Percentiles rank a stretch among this genome's conserved stretches.
These are phyloP conservation scores for Aphelocoma coerulescens DNA, from an alignment of 2,113 vertebrate species.

Conservation along the genomic window DNA sequence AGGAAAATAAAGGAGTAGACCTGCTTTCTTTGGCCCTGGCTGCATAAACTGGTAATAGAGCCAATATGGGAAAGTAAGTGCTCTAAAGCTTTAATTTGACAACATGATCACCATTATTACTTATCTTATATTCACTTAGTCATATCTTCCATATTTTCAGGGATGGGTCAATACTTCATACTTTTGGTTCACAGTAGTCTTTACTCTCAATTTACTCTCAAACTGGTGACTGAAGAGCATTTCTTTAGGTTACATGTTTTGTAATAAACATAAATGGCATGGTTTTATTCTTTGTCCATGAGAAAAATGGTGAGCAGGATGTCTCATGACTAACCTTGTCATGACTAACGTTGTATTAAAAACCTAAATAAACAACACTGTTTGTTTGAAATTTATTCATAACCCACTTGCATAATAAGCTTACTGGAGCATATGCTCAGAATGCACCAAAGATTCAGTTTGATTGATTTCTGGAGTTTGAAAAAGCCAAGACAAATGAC, in stretches of 20 bases:
- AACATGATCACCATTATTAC: neutral
- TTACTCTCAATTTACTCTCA: neutral
- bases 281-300: neutral
- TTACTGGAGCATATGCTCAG: neutral
- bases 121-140: neutral
- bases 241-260: neutral
- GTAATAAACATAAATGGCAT: rapidly evolving
- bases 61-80: neutral
- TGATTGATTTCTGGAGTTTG: neutral
- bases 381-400: neutral
- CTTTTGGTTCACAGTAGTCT: neutral
- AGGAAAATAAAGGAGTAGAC: neutral
- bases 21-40: neutral
- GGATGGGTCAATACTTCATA: neutral
- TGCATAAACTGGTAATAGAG: neutral
- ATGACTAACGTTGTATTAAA: neutral
- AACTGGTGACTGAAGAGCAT: neutral
- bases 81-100: neutral
- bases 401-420: neutral
- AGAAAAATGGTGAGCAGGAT: neutral
- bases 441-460: neutral
- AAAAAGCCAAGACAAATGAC: neutral
- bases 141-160: neutral
- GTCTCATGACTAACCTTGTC: neutral
- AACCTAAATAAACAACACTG: neutral